Evolutionary conservation across 30 jellyfish, hydroid and myxozoan genomes (phyloP).

Genomic region (Chrysaora quinquecirrha): DNA sequence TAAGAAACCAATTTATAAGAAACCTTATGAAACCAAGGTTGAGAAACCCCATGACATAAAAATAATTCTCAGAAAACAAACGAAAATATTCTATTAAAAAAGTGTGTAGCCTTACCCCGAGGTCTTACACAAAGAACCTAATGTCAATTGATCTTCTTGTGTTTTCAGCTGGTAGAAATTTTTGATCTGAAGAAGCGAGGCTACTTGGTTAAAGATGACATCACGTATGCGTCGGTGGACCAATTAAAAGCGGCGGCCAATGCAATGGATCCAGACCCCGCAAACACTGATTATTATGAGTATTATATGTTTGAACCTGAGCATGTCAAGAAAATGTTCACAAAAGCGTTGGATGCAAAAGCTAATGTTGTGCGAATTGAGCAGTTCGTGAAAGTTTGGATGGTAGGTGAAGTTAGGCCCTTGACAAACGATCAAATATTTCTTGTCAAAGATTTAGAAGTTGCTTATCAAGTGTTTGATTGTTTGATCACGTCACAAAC

Average conservation of each 20-base stretch:
- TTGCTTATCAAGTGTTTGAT: not conserved
- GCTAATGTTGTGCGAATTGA: not conserved
- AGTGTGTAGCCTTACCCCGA: too few relatives aligned
- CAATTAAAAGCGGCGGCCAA: slow-evolving; percentile 51
- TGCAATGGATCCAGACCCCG: slow-evolving; percentile 60
- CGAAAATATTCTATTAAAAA: too few relatives aligned
- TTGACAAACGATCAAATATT: too few relatives aligned
- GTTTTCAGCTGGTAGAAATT: slow-evolving; percentile 28
- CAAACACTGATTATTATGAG: slow-evolving; percentile 44
- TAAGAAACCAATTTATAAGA: not conserved
- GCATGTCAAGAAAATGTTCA: slow-evolving; percentile 18
- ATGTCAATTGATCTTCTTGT: not conserved
- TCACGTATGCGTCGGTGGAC: slow-evolving; percentile 23
- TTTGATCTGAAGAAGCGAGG: slow-evolving; percentile 39
- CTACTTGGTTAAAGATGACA: slow-evolving; percentile 22
- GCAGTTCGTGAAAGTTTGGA: slow-evolving; percentile 18
- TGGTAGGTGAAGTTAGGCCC: slow-evolving; percentile 22
- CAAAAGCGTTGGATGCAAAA: slow-evolving; percentile 10
- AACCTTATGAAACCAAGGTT: not conserved
- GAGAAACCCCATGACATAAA: not conserved
- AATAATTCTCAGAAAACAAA: not conserved
- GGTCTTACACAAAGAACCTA: too few relatives aligned
- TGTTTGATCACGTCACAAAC: not conserved
- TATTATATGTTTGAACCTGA: slow-evolving; percentile 33
- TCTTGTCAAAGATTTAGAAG: not conserved